Conservation (phyloP, 2,797 vertebrate genomes). For the Lepus oiostolus region DNA sequence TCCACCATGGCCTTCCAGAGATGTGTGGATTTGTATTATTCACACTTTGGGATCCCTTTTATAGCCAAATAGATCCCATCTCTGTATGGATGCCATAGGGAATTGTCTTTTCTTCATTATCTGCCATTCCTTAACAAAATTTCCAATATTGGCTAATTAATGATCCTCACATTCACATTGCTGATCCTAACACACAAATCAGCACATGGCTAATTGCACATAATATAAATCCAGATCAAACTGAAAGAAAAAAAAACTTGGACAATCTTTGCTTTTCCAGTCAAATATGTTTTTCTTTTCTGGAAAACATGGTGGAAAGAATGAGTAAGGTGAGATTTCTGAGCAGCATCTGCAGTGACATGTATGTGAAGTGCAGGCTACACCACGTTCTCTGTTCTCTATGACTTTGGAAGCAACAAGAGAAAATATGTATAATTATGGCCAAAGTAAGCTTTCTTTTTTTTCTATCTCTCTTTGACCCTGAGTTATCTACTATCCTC, state of each 20-base stretch:
- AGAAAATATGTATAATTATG: background rate
- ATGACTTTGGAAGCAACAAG: background rate
- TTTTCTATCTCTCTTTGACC: constrained; percentile 37
- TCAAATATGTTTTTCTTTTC: background rate
- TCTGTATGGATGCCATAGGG: background rate
- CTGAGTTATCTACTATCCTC: constrained; percentile 69
- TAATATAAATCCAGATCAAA: background rate
- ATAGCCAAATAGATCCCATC: background rate
- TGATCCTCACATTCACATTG: background rate
- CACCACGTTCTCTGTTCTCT: background rate
- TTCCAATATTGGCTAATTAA: background rate
- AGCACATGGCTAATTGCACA: background rate
- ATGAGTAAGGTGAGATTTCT: background rate
- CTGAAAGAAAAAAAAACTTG: background rate
- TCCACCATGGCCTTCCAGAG: background rate
- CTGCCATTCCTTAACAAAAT: background rate
- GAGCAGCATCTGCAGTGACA: background rate
- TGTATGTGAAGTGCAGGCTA: background rate
- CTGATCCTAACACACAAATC: background rate
- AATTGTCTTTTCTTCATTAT: background rate
- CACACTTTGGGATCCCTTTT: background rate
- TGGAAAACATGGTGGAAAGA: background rate
- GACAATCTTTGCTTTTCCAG: constrained; percentile 8
- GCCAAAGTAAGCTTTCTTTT: constrained; percentile 20
- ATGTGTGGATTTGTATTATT: background rate